Evolutionary conservation across 2,888 invertebrate genomes (phyloP), one percentile per base, ranked within the genome.

Genomic region (Pasiphila rectangulata): DNA sequence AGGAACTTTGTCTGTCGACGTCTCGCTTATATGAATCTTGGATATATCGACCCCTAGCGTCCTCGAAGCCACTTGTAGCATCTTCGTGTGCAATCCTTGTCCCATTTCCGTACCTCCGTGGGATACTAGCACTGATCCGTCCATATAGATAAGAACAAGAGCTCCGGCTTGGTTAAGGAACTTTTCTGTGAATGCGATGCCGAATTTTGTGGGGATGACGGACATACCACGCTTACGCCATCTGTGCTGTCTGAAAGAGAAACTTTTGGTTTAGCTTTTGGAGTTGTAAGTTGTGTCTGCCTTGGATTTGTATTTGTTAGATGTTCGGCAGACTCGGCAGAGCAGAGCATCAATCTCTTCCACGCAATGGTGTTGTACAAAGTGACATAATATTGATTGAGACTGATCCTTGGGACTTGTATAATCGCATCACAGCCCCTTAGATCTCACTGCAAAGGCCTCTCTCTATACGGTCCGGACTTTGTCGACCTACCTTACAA

Each of bases 71-170:
- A 96, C 93, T 91, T 98, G 98, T 41, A 96, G 93, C 94, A 98
- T 96, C 90, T 98, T 98, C 0, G 96, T 98, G 72, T 98, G 95
- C 2, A 99, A 86, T 1, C 98, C 98, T 85, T 98, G 98, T 0
- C 98, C 98, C 94, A 98, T 98, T 90, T 98, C 98, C 4, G 95
- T 94, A n/a, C 98, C 98, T 20, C 96, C 97, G 72, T 97, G 97
- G 0, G 94, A 92, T 10, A 98, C 64, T 6, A 98, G 87, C 1
- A 98, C 96, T 0, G 97, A 96, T 1, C 97, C 98, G 76, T 96
- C 96, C 0, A 89, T 89, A 71, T 98, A 97, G n/a, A 97, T 90
- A 27, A 96, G 92, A 1, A 98, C 91, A 41, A 98, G 83, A 0
- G 98, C 97, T 4, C 96, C 97, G 1, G 93, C 94, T 88, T 97